Base-by-base conservation (phyloP, 2,888 invertebrate genomes). In the Osedax frankpressi region DNA sequence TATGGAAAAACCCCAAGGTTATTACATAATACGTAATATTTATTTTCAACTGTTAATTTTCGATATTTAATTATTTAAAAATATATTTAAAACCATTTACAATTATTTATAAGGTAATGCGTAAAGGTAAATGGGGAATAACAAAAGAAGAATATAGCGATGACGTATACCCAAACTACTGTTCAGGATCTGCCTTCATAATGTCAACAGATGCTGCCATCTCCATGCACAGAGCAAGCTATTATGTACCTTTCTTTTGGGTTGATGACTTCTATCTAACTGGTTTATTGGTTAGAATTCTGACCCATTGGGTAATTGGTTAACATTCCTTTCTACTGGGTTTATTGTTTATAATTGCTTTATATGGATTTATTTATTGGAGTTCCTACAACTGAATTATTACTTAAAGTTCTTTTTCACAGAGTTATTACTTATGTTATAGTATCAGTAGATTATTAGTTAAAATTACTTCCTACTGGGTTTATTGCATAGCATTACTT, bases 221-320 rank as follows among this genome's bases (percentile, higher is more conserved):
- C 26, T 85, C 85, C 28, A 80, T 94, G 68, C 86, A 88, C 26
- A 80, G 86, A 1, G 87, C 87, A 70, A 89, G 89, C 1, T 89
- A 89, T 79, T 84, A 83, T 14, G 84, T 88, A 19, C 86, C 87
- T 24, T 91, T 89, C 79, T 93, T 94, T 74, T 78, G 78, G 78
- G 92, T 94, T 75, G 94, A 94, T 81, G 94, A 94, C 82, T 89
- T 92, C 69, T 90, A 89, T 82, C 85, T 94, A 0, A 94, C 93
- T 0, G 94, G 94, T 1, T 86, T 92, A 71, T 84, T 93, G 27
- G 80, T 44, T 44, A 44, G 44, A 11, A 19, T n/a, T n/a, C 81
- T 0, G 78, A 80, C 63, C 77, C 77, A 25, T 73, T 81, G 19
- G 78, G 79, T 19, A n/a, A n/a, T n/a, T n/a, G n/a, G n/a, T n/a